These are phyloP conservation scores for Mellilla xanthometata DNA, from an alignment of 2,888 invertebrate species.

Conservation along the genomic window DNA sequence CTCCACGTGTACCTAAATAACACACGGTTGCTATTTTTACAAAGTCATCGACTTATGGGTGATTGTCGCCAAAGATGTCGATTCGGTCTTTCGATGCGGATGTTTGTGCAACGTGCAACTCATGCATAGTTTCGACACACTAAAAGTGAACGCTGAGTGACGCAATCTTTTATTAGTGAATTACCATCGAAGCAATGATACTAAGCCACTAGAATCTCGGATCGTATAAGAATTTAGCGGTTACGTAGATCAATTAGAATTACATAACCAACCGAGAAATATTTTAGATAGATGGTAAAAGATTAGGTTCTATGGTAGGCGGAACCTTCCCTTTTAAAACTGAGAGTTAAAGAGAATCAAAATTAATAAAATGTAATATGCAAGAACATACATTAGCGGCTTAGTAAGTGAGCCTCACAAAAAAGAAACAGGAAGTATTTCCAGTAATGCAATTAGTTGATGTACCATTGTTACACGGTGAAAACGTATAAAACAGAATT, in stretches of 20 bases:
- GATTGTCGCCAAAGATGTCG: slow-evolving; percentile 41
- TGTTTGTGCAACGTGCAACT: slow-evolving; percentile 74
- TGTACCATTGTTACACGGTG: slow-evolving; percentile 31
- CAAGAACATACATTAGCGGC: no score
- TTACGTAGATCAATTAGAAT: slow-evolving; percentile 34
- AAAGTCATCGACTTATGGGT: slow-evolving; percentile 37
- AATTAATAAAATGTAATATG: no score
- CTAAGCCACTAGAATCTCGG: slow-evolving; percentile 48
- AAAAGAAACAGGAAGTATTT: no score
- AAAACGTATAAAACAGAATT: no score
- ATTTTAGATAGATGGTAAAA: no score
- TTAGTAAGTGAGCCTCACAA: no score
- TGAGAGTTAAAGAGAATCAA: no score
- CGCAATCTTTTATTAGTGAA: slow-evolving; percentile 68
- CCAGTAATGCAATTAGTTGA: slow-evolving; percentile 33
- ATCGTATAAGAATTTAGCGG: slow-evolving; percentile 37
- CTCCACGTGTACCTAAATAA: slow-evolving; percentile 25
- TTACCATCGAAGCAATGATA: slow-evolving; percentile 53
- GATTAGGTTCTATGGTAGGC: no score
- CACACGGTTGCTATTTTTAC: slow-evolving; percentile 19
- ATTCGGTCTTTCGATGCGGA: slow-evolving; percentile 62
- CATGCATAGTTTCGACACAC: slow-evolving; percentile 70
- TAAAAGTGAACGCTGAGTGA: slow-evolving; percentile 73
- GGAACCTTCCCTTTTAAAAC: no score
- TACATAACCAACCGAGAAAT: slow-evolving; percentile 6